Evolutionary conservation across 2,113 vertebrate species (phyloP).

Genomic region (Coregonus clupeaformis): DNA sequence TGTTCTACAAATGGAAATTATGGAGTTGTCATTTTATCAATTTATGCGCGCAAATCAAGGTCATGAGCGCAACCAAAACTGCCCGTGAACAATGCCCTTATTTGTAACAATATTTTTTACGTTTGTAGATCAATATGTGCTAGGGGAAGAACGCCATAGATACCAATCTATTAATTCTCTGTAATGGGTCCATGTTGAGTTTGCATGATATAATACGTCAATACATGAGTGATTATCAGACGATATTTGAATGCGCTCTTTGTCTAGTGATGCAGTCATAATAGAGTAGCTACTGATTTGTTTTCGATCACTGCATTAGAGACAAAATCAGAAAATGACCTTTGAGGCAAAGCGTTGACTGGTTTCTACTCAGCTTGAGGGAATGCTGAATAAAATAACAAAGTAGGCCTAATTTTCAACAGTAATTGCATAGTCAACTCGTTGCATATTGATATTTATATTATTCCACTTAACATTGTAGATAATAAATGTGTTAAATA

Average conservation of each 20-base stretch:
- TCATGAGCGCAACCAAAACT: slow-evolving; percentile 76
- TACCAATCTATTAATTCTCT: slow-evolving; percentile 88
- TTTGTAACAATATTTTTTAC: slow-evolving; percentile 89
- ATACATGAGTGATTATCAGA: slow-evolving; percentile 82
- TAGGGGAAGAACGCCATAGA: slow-evolving; percentile 81
- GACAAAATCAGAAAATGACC: slow-evolving; percentile 37
- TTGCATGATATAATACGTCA: slow-evolving; percentile 77
- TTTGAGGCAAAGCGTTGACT: slow-evolving; percentile 29
- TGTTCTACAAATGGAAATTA: slow-evolving; percentile 70
- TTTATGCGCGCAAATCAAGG: slow-evolving; percentile 85
- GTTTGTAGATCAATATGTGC: slow-evolving; percentile 85
- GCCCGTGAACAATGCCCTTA: slow-evolving; percentile 81
- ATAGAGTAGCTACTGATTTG: slow-evolving; percentile 45
- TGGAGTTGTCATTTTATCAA: slow-evolving; percentile 74
- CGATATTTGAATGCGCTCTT: slow-evolving; percentile 76
- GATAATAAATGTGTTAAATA: no score
- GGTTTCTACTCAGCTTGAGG: slow-evolving; percentile 1
- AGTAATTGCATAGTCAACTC: no score
- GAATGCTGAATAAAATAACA: no score
- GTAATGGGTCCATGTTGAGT: slow-evolving; percentile 86
- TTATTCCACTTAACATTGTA: no score
- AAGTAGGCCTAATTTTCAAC: no score
- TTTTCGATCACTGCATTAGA: slow-evolving; percentile 52
- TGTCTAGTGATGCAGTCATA: slow-evolving; percentile 70
- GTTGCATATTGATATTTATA: no score